These are phyloP conservation scores for Acleris emargana DNA, from an alignment of 2,888 invertebrate species.

Conservation along the genomic window DNA sequence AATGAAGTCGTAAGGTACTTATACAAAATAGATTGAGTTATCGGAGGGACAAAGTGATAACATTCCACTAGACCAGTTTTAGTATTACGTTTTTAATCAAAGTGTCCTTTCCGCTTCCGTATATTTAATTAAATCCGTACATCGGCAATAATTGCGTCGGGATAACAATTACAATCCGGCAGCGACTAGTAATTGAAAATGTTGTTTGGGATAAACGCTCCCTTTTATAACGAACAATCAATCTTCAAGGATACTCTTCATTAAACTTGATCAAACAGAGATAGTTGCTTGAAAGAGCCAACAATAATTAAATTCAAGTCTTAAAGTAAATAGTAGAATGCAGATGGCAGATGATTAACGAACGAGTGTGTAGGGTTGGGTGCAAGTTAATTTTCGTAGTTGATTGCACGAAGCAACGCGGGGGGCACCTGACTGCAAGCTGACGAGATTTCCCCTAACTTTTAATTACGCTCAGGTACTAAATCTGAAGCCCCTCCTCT, in stretches of 20 bases:
- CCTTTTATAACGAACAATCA: conserved; percentile 21
- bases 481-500: conserved; percentile 49
- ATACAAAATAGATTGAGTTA: conserved; percentile 15
- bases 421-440: conserved; percentile 39
- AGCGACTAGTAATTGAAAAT: conserved; percentile 60
- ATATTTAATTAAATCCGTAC: conserved; percentile 73
- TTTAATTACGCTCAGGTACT: conserved; percentile 59
- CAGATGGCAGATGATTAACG: too few species aligned
- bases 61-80: conserved; percentile 8
- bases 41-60: conserved; percentile 12
- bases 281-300: conserved; percentile 3
- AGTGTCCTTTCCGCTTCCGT: conserved; percentile 49
- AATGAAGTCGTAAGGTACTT: background rate
- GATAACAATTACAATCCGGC: conserved; percentile 59
- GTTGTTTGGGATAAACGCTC: conserved; percentile 36
- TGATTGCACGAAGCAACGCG: background rate
- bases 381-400: background rate
- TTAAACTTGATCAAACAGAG: conserved; percentile 26
- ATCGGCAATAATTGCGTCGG: conserved; percentile 67
- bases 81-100: conserved; percentile 62
- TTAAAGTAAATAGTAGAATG: conserved; percentile 1
- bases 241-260: conserved; percentile 20
- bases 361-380: too few species aligned
- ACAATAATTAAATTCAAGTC: conserved; percentile 17
- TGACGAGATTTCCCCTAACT: conserved; percentile 48